A percentile compares a stretch with the other conserved stretches of the same genome.
These are phyloP conservation scores for Girardinus metallicus DNA, from an alignment of 2,797 vertebrate species.

Conservation along the genomic window DNA sequence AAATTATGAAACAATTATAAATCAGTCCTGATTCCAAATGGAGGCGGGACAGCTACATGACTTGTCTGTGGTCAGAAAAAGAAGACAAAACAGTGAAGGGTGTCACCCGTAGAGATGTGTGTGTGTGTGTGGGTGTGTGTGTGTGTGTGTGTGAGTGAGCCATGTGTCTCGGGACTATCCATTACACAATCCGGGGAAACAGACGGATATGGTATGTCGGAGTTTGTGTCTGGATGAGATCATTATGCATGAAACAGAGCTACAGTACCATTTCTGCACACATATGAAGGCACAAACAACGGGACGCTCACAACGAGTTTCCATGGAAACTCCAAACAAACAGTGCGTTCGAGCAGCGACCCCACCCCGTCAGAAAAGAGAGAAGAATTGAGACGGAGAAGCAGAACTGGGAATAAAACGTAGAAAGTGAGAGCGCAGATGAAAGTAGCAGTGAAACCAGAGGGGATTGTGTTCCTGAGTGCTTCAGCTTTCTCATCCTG, in stretches of 20 bases:
- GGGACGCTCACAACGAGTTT: slow-evolving; percentile 46
- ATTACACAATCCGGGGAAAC: slow-evolving; percentile 73
- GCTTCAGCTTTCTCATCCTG: slow-evolving; percentile 33
- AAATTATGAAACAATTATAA: slow-evolving; percentile 32
- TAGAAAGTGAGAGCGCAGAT: slow-evolving; percentile 20
- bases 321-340: slow-evolving; percentile 78
- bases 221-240: slow-evolving; percentile 70
- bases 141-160: not conserved
- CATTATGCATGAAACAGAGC: slow-evolving; percentile 62
- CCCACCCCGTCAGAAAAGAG: slow-evolving; percentile 52
- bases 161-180: slow-evolving; percentile 42
- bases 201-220: slow-evolving; percentile 63
- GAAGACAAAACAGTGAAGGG: slow-evolving; percentile 43
- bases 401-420: slow-evolving; percentile 35
- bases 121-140: slow-evolving; percentile 6
- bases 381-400: slow-evolving; percentile 21
- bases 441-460: slow-evolving; percentile 16
- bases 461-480: slow-evolving; percentile 15
- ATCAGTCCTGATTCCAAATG: slow-evolving; percentile 20
- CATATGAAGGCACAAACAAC: slow-evolving; percentile 38
- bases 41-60: slow-evolving; percentile 22
- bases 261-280: slow-evolving; percentile 39
- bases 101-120: slow-evolving; percentile 30
- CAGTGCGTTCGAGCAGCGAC: slow-evolving; percentile 57
- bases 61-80: slow-evolving; percentile 36